Conservation (phyloP, 2,113 vertebrate genomes). For the Tyrannus savana region DNA sequence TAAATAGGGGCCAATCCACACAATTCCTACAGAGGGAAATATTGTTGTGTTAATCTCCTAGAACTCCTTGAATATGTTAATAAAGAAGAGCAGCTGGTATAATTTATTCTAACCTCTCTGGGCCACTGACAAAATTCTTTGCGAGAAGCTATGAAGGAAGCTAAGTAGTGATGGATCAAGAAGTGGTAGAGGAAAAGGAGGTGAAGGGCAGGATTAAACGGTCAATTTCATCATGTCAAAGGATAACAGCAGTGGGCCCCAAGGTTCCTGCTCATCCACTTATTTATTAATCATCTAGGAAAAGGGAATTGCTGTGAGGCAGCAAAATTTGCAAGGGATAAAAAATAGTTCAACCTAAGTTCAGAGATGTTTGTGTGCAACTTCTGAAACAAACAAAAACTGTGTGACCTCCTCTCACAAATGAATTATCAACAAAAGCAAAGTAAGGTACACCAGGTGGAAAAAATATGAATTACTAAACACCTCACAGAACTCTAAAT, state of each 20-base stretch:
- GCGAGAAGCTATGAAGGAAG: neutral
- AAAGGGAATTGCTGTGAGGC: slow-evolving; percentile 39
- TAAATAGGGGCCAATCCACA: neutral
- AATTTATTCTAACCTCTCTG: slow-evolving; percentile 69
- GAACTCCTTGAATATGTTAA: slow-evolving; percentile 59
- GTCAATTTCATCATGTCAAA: slow-evolving; percentile 68
- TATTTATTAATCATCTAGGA: slow-evolving; percentile 64
- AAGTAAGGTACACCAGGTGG: slow-evolving; percentile 28
- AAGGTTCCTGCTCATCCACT: slow-evolving; percentile 48
- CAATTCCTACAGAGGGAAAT: slow-evolving; percentile 9
- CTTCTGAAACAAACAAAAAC: slow-evolving; percentile 42
- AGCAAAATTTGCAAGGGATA: slow-evolving; percentile 62
- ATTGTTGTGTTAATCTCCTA: slow-evolving; percentile 49
- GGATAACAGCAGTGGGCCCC: slow-evolving; percentile 50
- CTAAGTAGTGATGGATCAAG: slow-evolving; percentile 65
- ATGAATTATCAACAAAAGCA: slow-evolving; percentile 46
- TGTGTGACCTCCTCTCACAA: slow-evolving; percentile 43
- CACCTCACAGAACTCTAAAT: slow-evolving; percentile 59
- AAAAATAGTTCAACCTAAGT: slow-evolving; percentile 49
- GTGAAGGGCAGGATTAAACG: slow-evolving; percentile 69
- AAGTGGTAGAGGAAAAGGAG: slow-evolving; percentile 34
- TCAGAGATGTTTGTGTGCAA: slow-evolving; percentile 36
- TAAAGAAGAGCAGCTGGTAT: slow-evolving; percentile 27
- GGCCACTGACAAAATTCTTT: slow-evolving; percentile 57
- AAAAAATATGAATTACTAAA: slow-evolving; percentile 57